Evolutionary conservation across 1,140 invertebrate genomes (phyloP), one percentile per base, ranked within the genome.

Genomic region (Periplaneta americana): DNA sequence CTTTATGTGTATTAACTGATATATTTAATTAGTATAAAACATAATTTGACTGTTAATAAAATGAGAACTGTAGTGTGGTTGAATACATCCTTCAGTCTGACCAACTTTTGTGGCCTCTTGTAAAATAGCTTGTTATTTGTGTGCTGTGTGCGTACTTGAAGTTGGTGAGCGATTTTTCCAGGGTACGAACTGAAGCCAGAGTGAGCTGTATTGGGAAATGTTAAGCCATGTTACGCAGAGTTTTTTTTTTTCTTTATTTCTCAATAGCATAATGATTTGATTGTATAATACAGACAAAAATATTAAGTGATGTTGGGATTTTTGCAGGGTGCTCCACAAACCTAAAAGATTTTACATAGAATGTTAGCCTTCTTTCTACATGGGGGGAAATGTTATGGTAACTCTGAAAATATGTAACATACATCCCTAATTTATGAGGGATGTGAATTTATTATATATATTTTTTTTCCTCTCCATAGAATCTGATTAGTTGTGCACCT

Each of bases 91-190:
- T 76, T 75, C 80, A 77, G 80, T 81, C 80, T 81, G 80, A 81
- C 80, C 80, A 81, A 81, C 80, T 81, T 81, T 81, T 81, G 80
- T 81, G 75, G 80, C 80, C 80, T 81, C 75, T 33, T 81, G 39
- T 81, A 80, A 34, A 74, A 81, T 78, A 81, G 80, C 80, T 81
- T 81, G 80, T 81, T 81, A 81, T 75, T 75, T 81, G 80, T 81
- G 80, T 81, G 80, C 39, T 57, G 80, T 81, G 80, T 78, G 76
- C 37, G 39, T 81, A 81, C 39, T 48, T 81, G 80, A 77, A 78
- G 39, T 77, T 81, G 75, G 76, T 81, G 80, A 81, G 75, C 11
- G 39, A 81, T 77, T 57, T 81, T 77, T 57, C n/a, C 37, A 39
- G 75, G 76, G 36, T 57, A 77, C 31, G 75, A 81, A 76, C 34